Evolutionary conservation across 2,113 vertebrate genomes (phyloP).

Genomic region (Scomber japonicus): DNA sequence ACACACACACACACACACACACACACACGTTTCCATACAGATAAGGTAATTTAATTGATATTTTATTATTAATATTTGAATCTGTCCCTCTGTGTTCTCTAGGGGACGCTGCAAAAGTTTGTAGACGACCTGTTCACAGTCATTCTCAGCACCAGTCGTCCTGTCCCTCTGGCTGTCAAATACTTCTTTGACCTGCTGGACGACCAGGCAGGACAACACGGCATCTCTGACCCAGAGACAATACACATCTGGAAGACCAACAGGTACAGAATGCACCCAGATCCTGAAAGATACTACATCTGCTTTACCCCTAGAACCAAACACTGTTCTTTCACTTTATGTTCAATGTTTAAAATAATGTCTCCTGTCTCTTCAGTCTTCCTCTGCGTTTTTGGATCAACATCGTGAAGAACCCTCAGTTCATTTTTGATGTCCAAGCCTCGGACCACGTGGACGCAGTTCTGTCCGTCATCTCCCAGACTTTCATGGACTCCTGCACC

Average conservation of each 20-base stretch:
- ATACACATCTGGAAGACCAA: slow-evolving; percentile 99
- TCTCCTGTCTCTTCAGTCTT: slow-evolving; percentile 82
- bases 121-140: slow-evolving; percentile 98
- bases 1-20: slow-evolving; percentile 15
- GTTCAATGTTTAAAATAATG: neutral
- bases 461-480: slow-evolving; percentile 96
- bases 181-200: slow-evolving; percentile 98
- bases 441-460: slow-evolving; percentile 96
- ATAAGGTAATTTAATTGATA: neutral
- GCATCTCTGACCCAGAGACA: slow-evolving; percentile 93
- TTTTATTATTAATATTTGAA: too few relatives aligned
- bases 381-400: slow-evolving; percentile 99
- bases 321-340: neutral
- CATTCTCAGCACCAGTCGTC: slow-evolving; percentile 95
- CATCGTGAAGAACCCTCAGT: slow-evolving; percentile 98
- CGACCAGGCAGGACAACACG: slow-evolving; percentile 92
- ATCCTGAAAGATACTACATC: neutral
- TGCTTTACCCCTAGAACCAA: neutral
- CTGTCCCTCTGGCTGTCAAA: slow-evolving; percentile 95
- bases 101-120: slow-evolving; percentile 98
- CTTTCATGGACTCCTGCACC: slow-evolving; percentile 99
- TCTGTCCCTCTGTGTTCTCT: neutral
- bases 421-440: slow-evolving; percentile 96
- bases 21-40: neutral
- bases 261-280: slow-evolving; percentile 83